phyloP scores from a whole-genome alignment of 2,113 vertebrate genomes.

The Mesembrinibis cayennensis region DNA sequence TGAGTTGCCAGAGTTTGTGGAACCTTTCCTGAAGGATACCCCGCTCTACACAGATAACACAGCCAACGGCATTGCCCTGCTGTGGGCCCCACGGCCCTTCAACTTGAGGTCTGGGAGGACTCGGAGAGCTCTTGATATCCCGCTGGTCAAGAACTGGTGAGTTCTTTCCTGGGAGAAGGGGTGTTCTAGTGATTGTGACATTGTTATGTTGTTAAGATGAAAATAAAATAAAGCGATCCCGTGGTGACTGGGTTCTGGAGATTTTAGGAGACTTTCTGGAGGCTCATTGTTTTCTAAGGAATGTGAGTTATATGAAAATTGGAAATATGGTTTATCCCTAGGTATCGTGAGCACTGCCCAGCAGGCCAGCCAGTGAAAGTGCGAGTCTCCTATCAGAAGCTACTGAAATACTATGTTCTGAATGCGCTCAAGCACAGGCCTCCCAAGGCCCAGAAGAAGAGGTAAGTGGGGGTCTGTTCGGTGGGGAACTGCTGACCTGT shows the following conservation, averaged over 20 bases:
- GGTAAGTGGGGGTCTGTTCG: conserved; percentile 66
- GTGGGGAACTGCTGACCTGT: background rate
- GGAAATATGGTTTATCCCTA: conserved; percentile 12
- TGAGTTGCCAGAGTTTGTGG: conserved; percentile 94
- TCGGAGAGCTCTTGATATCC: conserved; percentile 94
- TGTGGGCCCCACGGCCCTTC: conserved; percentile 97
- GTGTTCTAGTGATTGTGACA: background rate
- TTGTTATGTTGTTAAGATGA: background rate
- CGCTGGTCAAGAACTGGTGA: conserved; percentile 97
- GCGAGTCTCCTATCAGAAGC: conserved; percentile 96
- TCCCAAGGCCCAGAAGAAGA: conserved; percentile 98
- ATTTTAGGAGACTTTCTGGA: background rate
- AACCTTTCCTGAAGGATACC: conserved; percentile 96
- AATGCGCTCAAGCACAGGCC: conserved; percentile 98
- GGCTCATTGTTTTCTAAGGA: background rate
- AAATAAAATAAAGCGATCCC: background rate
- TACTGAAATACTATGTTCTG: conserved; percentile 98
- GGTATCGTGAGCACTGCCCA: conserved; percentile 98
- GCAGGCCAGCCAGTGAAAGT: conserved; percentile 98
- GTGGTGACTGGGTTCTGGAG: background rate
- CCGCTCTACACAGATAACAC: conserved; percentile 97
- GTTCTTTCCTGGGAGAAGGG: background rate
- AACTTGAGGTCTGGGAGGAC: conserved; percentile 95
- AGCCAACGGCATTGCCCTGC: conserved; percentile 96
- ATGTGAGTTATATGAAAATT: background rate